Conservation (phyloP, 2,888 invertebrate species). For the Corythucha ciliata region DNA sequence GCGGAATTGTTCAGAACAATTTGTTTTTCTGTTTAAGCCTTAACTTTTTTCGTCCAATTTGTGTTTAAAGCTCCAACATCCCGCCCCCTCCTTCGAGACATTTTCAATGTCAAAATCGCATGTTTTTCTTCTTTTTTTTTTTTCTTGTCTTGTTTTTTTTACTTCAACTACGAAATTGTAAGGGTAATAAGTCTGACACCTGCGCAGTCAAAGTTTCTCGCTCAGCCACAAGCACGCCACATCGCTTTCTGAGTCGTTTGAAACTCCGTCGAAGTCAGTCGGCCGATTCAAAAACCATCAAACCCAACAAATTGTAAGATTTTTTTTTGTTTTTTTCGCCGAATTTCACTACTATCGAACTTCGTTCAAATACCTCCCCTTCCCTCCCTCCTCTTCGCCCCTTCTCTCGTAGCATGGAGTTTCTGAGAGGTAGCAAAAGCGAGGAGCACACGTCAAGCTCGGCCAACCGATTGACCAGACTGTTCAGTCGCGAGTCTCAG, state of each 20-base stretch:
- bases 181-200: conserved; percentile 39
- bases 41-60: not conserved
- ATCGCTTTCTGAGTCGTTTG: conserved; percentile 35
- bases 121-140: conserved; percentile 2
- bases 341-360: not conserved
- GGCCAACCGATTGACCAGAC: conserved; percentile 33
- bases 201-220: conserved; percentile 31
- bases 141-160: conserved; percentile 2
- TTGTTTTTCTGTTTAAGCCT: not conserved
- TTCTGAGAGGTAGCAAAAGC: conserved; percentile 44
- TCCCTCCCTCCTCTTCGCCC: not conserved
- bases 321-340: not conserved
- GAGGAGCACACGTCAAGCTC: conserved; percentile 37
- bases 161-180: conserved; percentile 18
- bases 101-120: not conserved
- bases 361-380: not conserved
- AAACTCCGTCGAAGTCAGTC: conserved; percentile 33
- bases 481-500: conserved; percentile 35
- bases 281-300: conserved; percentile 31
- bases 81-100: too few species aligned
- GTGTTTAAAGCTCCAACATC: too few species aligned
- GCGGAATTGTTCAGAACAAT: not conserved
- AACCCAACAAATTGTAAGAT: conserved; percentile 35
- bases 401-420: conserved; percentile 42
- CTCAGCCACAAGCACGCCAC: conserved; percentile 32